Base-by-base conservation (phyloP, 92 coral and sea anemone genomes). In the Parazoanthus darwini region DNA sequence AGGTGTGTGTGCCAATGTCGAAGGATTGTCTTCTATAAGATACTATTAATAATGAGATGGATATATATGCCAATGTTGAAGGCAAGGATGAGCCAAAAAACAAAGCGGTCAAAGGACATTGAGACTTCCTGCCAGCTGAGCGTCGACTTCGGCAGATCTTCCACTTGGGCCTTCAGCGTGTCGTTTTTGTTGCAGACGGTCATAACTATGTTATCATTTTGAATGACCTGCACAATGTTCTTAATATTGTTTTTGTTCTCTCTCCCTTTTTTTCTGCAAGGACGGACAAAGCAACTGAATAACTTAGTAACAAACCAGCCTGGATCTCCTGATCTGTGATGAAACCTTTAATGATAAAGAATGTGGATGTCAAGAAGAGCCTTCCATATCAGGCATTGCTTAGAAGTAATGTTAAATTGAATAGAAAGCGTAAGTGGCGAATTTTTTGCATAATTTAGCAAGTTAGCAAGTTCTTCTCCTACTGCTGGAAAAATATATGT, bases 291-390 rank as follows among this genome's bases (percentile, higher is more conserved):
- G 54, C 50, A 76, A 11, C 48, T 76, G 13, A 76, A 76, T 5
- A 76, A 11, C 44, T 76, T 76, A 9, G 44, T 16, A 8, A 76
- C 56, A 10, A 76, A 15, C 11, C 51, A 43, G 42, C 80, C 46
- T 20, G 80, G 80, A 3, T 76, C 56, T 36, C 80, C 80, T 20
- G 80, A 23, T 39, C 36, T 76, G 80, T 76, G 80, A 18, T 76
- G 26, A 42, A 38, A 76, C 80, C 80, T 76, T 18, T 7, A 76
- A 76, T 29, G 39, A 73, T 29, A 73, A 73, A 58, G 3, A 58
- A 58, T 20, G 23, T 11, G 9, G 9, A 58, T 13, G 9, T 58
- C 15, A 58, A 48, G 42, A 39, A 39, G 42, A 39, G 42, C 3
- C 42, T 39, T 39, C 42, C 4, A 39, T 2, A 4, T 39, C 42